Conservation (phyloP, 2,888 invertebrate genomes). For the Spilosoma lubricipeda region DNA sequence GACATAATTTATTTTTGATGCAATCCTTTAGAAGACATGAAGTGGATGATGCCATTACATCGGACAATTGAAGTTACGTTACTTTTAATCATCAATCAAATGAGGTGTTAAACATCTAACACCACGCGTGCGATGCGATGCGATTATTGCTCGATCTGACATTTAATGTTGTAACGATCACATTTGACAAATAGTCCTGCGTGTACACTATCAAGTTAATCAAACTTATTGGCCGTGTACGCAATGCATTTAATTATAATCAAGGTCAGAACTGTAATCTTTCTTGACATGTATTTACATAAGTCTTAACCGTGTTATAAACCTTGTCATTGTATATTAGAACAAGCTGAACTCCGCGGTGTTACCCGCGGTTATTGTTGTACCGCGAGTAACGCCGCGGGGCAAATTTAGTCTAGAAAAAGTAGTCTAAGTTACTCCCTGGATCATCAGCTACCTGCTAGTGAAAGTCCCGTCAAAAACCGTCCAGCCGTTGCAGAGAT, state of each 20-base stretch:
- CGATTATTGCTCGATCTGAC: constrained; percentile 46
- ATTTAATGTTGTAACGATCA: constrained; percentile 55
- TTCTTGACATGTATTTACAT: constrained; percentile 25
- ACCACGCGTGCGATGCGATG: constrained; percentile 39
- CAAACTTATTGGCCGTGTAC: constrained; percentile 30
- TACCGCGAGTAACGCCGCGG: too few relatives aligned
- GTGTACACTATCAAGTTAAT: constrained; percentile 42
- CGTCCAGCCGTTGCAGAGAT: too few relatives aligned
- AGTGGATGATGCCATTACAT: constrained; percentile 42
- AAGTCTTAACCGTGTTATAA: constrained; percentile 25
- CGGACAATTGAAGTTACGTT: constrained; percentile 65
- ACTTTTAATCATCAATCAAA: constrained; percentile 73
- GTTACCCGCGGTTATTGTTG: too few relatives aligned
- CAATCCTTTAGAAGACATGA: constrained; percentile 46
- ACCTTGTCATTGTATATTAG: constrained; percentile 31
- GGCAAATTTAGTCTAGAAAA: too few relatives aligned
- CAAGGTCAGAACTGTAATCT: constrained; percentile 47
- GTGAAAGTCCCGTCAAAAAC: too few relatives aligned
- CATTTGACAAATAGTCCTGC: constrained; percentile 58
- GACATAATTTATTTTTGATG: constrained; percentile 49
- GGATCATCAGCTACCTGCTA: too few relatives aligned
- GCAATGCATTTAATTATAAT: constrained; percentile 40
- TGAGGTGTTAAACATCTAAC: constrained; percentile 42
- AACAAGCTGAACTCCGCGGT: too few relatives aligned
- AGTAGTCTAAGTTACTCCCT: too few relatives aligned